These are phyloP conservation scores for Lateolabrax maculatus DNA, from an alignment of 2,797 vertebrate species.

Conservation along the genomic window DNA sequence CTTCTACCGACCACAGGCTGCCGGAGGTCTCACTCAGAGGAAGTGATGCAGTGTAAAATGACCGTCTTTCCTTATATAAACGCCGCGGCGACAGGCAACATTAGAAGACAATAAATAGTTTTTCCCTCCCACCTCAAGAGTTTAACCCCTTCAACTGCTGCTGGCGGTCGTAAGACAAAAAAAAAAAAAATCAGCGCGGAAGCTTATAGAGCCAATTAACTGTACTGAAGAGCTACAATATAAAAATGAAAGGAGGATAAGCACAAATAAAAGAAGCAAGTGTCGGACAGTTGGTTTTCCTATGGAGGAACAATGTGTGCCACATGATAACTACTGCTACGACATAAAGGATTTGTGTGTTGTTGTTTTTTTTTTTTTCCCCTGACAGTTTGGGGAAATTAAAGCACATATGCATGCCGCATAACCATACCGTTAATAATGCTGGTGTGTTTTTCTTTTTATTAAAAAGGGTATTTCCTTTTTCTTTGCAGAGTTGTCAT, in stretches of 20 bases:
- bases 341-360: fast-evolving
- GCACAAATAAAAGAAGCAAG: background rate
- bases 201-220: background rate
- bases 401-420: background rate
- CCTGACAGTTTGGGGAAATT: background rate
- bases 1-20: no score
- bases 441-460: background rate
- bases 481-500: background rate
- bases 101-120: constrained; percentile 2
- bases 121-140: fast-evolving
- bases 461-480: constrained; percentile 14
- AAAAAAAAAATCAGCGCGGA: background rate
- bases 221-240: background rate
- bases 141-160: constrained; percentile 11
- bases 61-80: background rate
- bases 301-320: background rate
- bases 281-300: background rate
- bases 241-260: background rate
- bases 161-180: no score
- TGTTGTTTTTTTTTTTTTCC: no score
- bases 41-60: constrained; percentile 1
- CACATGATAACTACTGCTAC: background rate
- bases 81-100: background rate
- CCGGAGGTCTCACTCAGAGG: background rate
- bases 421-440: background rate